Conservation (phyloP, 2,797 vertebrate species). For the Euthynnus affinis region DNA sequence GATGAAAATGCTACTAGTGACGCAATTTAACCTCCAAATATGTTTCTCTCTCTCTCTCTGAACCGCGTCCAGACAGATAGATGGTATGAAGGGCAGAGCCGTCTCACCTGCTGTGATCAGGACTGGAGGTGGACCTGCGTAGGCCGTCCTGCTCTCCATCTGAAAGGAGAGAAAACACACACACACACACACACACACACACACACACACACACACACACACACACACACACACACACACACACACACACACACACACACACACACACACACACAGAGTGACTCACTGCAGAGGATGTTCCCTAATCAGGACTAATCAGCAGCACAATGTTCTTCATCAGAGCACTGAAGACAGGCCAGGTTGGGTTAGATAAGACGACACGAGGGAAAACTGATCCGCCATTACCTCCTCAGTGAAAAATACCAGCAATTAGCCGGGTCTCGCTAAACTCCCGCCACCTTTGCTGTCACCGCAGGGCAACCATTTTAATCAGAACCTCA, state of each 20-base stretch:
- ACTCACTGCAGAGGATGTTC: slow-evolving; percentile 21
- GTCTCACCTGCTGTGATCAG: slow-evolving; percentile 85
- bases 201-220: slow-evolving; percentile 30
- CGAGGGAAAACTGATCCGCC: slow-evolving; percentile 33
- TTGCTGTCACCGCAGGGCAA: slow-evolving; percentile 36
- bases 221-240: slow-evolving; percentile 30
- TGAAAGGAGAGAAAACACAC: slow-evolving; percentile 52
- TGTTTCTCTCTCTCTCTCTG: not conserved
- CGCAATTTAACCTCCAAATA: too few species aligned
- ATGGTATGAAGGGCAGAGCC: slow-evolving; percentile 6
- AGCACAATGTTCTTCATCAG: slow-evolving; percentile 24
- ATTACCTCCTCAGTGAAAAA: slow-evolving; percentile 58
- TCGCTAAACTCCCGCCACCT: slow-evolving; percentile 34
- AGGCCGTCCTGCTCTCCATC: slow-evolving; percentile 83
- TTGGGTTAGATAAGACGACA: not conserved
- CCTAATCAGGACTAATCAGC: slow-evolving; percentile 61
- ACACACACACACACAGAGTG: slow-evolving; percentile 25
- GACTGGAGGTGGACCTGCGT: slow-evolving; percentile 84
- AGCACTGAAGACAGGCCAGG: not conserved
- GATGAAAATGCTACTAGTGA: too few species aligned
- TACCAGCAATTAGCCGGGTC: slow-evolving; percentile 61
- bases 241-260: slow-evolving; percentile 21
- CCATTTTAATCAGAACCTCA: slow-evolving; percentile 59
- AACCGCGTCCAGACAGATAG: not conserved
- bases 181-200: slow-evolving; percentile 21